A percentile compares a stretch with the other conserved stretches of the same genome.
phyloP scores from a whole-genome alignment of 2,888 invertebrate genomes.

The Biston stratarius region DNA sequence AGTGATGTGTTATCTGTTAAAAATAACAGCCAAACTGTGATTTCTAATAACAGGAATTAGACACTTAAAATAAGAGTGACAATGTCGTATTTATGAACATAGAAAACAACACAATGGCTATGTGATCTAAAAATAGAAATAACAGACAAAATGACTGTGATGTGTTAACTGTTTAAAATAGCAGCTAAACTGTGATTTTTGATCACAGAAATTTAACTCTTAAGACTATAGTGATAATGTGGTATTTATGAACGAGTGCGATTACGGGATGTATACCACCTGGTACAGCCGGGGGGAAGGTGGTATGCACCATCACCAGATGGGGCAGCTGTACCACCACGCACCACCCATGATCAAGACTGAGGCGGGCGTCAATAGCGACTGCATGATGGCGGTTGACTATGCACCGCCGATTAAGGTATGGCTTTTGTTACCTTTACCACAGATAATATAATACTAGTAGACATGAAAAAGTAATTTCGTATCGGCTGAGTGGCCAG shows the following conservation, averaged over 20 bases:
- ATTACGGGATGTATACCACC: conserved; percentile 84
- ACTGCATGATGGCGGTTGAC: conserved; percentile 89
- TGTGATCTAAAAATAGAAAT: neutral
- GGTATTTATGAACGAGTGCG: conserved; percentile 80
- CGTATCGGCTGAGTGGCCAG: too few species aligned
- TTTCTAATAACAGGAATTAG: neutral
- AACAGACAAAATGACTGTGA: conserved; percentile 4
- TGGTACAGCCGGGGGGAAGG: conserved; percentile 85
- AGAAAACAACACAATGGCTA: neutral
- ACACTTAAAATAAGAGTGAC: neutral
- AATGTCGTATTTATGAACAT: conserved; percentile 5
- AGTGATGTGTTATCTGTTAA: conserved; percentile 5
- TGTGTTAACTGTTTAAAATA: conserved; percentile 7
- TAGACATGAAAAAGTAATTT: too few species aligned
- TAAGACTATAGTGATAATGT: conserved; percentile 52
- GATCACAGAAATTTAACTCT: conserved; percentile 21
- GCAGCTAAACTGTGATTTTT: conserved; percentile 17
- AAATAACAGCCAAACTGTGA: conserved; percentile 6
- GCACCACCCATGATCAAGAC: conserved; percentile 87
- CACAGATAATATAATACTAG: too few species aligned
- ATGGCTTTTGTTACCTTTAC: conserved; percentile 53
- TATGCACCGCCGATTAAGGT: conserved; percentile 89
- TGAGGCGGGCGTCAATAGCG: conserved; percentile 87
- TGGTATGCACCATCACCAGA: conserved; percentile 84
- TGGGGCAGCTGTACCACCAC: conserved; percentile 85